Conservation (phyloP, 2,113 vertebrate species). For the Platycercus adscitus region DNA sequence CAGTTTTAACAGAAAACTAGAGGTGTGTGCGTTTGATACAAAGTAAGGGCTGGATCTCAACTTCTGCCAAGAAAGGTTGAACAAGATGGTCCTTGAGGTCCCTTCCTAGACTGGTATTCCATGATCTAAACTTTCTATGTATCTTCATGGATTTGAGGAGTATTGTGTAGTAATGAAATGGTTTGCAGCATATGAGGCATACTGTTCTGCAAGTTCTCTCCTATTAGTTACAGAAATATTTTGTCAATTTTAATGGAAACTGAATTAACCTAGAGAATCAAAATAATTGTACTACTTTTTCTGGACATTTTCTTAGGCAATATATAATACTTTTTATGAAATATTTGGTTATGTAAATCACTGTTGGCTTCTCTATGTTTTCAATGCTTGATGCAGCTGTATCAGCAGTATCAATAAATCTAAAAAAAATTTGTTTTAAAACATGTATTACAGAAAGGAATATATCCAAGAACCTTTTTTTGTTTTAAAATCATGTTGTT, state of each 20-base stretch:
- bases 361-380: background rate
- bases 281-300: background rate
- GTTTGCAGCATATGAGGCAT: background rate
- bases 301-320: background rate
- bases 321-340: background rate
- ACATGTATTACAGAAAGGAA: conserved; percentile 66
- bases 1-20: background rate
- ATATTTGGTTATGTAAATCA: background rate
- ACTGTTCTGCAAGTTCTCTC: background rate
- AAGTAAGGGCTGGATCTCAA: background rate
- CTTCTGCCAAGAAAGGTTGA: background rate
- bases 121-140: background rate
- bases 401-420: background rate
- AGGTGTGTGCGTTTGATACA: background rate
- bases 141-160: background rate
- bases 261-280: background rate
- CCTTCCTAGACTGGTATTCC: background rate
- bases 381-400: background rate
- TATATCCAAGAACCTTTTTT: conserved; percentile 62
- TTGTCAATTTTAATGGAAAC: background rate
- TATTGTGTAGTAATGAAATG: background rate
- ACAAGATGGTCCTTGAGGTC: background rate
- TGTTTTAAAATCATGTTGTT: conserved; percentile 75
- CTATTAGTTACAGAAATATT: background rate
- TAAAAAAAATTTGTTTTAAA: background rate